These are phyloP conservation scores for Catocala fraxini DNA, from an alignment of 2,888 invertebrate genomes.

Conservation along the genomic window DNA sequence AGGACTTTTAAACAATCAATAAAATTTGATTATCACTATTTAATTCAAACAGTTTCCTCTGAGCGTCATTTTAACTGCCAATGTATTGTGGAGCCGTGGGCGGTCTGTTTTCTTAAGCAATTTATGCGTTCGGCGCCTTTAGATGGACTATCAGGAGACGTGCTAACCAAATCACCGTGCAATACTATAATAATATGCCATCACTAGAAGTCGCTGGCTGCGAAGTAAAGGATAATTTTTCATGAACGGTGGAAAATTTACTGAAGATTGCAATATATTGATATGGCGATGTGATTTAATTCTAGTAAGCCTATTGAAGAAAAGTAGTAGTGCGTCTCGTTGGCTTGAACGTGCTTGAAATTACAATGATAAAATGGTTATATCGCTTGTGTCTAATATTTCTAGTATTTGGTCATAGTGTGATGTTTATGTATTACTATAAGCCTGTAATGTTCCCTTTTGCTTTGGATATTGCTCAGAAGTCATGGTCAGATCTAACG, in stretches of 20 bases:
- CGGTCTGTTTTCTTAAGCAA: conserved; percentile 79
- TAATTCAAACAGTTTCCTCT: conserved; percentile 25
- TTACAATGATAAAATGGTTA: too few relatives aligned
- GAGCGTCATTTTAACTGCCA: conserved; percentile 62
- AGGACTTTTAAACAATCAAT: conserved; percentile 24
- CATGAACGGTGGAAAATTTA: conserved; percentile 5
- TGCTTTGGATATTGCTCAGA: too few relatives aligned
- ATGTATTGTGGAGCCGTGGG: conserved; percentile 62
- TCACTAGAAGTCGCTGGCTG: conserved; percentile 9
- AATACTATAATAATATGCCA: conserved; percentile 18
- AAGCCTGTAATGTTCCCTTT: too few relatives aligned
- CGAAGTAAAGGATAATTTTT: conserved; percentile 16
- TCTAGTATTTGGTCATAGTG: too few relatives aligned
- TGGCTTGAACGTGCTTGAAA: too few relatives aligned
- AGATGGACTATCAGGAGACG: conserved; percentile 59
- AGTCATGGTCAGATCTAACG: too few relatives aligned
- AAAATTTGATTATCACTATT: conserved; percentile 34
- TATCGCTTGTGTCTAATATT: too few relatives aligned
- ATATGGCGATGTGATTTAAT: too few relatives aligned
- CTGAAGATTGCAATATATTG: too few relatives aligned
- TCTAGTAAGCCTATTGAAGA: too few relatives aligned
- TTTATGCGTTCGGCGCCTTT: conserved; percentile 80
- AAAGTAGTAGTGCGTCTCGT: too few relatives aligned
- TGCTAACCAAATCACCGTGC: conserved; percentile 71
- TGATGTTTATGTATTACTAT: too few relatives aligned